A percentile compares a stretch with the other conserved stretches of the same genome.
Conservation (phyloP, 1,140 invertebrate species). For the Carposina sasakii region DNA sequence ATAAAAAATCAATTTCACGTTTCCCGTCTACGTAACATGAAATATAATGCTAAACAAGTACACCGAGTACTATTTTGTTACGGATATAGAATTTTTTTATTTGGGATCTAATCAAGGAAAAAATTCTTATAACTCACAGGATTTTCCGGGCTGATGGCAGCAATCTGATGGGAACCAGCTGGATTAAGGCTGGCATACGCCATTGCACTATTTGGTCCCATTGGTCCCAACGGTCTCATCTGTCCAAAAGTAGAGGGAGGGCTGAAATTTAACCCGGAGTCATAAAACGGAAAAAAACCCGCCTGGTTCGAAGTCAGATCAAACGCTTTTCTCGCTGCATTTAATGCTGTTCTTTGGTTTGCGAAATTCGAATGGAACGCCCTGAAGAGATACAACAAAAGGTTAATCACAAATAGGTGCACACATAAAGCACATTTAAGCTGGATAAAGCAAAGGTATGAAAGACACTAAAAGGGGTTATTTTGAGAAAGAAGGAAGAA, state of each 20-base stretch:
- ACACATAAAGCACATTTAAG: too few species aligned
- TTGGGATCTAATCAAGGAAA: too few species aligned
- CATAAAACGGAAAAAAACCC: conserved; percentile 47
- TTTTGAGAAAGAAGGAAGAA: too few species aligned
- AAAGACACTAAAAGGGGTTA: too few species aligned
- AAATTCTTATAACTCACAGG: too few species aligned
- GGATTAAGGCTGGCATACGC: conserved; percentile 57
- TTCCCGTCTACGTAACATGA: too few species aligned
- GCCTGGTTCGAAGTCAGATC: conserved; percentile 53
- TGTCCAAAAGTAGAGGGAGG: too few species aligned
- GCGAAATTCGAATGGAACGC: conserved; percentile 50
- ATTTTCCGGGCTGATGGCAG: conserved; percentile 73
- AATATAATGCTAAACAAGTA: too few species aligned
- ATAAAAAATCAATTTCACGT: too few species aligned
- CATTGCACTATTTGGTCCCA: conserved; percentile 50
- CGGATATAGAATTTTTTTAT: too few species aligned
- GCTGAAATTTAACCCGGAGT: conserved; percentile 41
- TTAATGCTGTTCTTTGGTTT: conserved; percentile 45
- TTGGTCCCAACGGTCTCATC: conserved; percentile 45
- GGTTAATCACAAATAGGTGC: conserved; percentile 18
- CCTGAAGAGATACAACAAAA: conserved; percentile 52
- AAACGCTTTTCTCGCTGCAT: conserved; percentile 56
- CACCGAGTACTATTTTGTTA: too few species aligned
- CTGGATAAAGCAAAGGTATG: too few species aligned
- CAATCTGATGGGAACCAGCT: conserved; percentile 70